Evolutionary conservation across 2,797 vertebrate species (phyloP).

Genomic region (Manis pentadactyla): DNA sequence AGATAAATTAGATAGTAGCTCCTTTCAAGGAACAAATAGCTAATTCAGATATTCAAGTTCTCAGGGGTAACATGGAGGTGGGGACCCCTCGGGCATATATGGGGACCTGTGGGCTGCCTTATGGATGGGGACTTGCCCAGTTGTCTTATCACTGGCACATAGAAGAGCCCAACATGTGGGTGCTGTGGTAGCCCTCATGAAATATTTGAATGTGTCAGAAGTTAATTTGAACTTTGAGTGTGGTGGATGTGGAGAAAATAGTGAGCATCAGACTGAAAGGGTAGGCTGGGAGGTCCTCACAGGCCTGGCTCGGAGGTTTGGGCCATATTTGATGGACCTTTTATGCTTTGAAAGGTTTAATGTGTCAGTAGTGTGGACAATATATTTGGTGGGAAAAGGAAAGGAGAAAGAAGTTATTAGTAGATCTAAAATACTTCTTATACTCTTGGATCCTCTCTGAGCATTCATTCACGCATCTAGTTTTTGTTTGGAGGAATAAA

Average conservation of each 20-base stretch:
- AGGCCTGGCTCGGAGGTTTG: background rate
- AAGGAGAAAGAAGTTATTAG: slow-evolving; percentile 37
- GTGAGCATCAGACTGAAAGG: background rate
- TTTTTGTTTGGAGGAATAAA: slow-evolving; percentile 14
- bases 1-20: background rate
- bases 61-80: background rate
- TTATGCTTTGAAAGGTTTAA: background rate
- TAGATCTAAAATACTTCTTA: background rate
- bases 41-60: slow-evolving; percentile 27
- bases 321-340: background rate
- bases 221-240: background rate
- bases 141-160: background rate
- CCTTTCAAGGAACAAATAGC: background rate
- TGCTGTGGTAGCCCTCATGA: background rate
- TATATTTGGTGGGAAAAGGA: background rate
- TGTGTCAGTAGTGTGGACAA: background rate
- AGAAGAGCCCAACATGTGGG: background rate
- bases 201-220: background rate
- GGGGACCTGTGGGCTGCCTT: background rate
- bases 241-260: background rate
- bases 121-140: background rate
- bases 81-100: background rate
- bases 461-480: background rate
- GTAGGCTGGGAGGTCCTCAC: background rate
- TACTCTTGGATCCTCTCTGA: slow-evolving; percentile 8